Percentiles rank a stretch among this genome's conserved stretches.
These are phyloP conservation scores for Drosophila sp. DNA, from an alignment of 1,140 invertebrate genomes.

Conservation along the genomic window DNA sequence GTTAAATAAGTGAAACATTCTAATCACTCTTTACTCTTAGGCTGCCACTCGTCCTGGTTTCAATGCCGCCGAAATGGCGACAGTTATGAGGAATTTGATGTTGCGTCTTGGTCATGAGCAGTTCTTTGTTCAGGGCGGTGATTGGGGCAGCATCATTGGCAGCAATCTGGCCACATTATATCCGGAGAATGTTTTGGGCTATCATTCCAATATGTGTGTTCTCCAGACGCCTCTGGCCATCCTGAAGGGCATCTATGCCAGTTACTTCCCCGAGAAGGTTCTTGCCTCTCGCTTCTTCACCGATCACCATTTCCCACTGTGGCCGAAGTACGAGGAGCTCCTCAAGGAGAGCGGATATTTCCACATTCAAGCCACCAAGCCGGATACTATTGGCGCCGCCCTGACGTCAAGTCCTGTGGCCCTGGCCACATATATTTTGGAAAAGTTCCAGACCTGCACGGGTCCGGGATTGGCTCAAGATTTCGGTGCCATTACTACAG, in stretches of 20 bases:
- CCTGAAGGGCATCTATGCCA: conserved; percentile 66
- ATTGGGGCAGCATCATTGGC: conserved; percentile 89
- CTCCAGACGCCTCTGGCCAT: conserved; percentile 52
- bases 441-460: conserved; percentile 92
- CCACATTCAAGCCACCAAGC: conserved; percentile 94
- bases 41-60: conserved; percentile 86
- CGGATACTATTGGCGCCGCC: conserved; percentile 91
- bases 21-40: conserved; percentile 49
- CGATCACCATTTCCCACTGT: conserved; percentile 87
- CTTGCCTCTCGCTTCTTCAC: conserved; percentile 84
- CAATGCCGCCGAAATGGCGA: conserved; percentile 86
- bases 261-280: conserved; percentile 62
- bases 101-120: conserved; percentile 88
- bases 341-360: conserved; percentile 91
- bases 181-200: conserved; percentile 86
- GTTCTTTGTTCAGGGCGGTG: conserved; percentile 93
- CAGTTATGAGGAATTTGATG: conserved; percentile 94
- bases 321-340: conserved; percentile 83
- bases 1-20: neutral
- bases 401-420: conserved; percentile 88
- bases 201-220: conserved; percentile 86
- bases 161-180: conserved; percentile 87
- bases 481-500: conserved; percentile 85
- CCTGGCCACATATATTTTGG: conserved; percentile 91
- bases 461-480: conserved; percentile 89